Evolutionary conservation across 2,113 vertebrate species (phyloP).

Genomic region (Scophthalmus maximus): DNA sequence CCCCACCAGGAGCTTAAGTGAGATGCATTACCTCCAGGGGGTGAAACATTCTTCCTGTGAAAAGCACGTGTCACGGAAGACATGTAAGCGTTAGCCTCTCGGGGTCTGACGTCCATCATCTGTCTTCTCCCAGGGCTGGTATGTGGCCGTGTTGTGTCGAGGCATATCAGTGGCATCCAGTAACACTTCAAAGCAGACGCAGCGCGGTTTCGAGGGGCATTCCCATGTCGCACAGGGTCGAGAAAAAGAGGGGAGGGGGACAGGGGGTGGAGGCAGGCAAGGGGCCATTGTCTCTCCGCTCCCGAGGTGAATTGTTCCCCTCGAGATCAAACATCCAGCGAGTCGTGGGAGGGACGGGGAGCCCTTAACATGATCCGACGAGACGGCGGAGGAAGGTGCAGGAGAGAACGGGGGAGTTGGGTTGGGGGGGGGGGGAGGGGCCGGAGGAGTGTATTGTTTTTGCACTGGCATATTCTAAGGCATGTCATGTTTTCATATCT

Average conservation of each 20-base stretch:
- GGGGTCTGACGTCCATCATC: constrained; percentile 40
- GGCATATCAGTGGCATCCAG: constrained; percentile 64
- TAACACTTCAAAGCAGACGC: constrained; percentile 77
- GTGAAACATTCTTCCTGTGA: constrained; percentile 50
- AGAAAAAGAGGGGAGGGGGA: constrained; percentile 41
- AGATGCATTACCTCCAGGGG: constrained; percentile 42
- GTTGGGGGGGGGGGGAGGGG: constrained; percentile 50
- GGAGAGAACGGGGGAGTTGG: constrained; percentile 49
- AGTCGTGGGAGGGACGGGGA: constrained; percentile 51
- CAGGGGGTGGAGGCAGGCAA: constrained; percentile 44
- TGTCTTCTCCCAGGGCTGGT: constrained; percentile 54
- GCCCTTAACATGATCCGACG: constrained; percentile 57
- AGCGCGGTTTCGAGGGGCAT: constrained; percentile 61
- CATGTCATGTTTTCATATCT: constrained; percentile 81
- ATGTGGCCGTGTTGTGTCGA: constrained; percentile 59
- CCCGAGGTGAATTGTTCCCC: constrained; percentile 69
- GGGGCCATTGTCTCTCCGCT: constrained; percentile 63
- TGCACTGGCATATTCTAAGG: constrained; percentile 65
- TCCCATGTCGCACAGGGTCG: constrained; percentile 61
- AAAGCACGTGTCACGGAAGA: constrained; percentile 36
- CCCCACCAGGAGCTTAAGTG: constrained; percentile 36
- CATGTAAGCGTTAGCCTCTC: constrained; percentile 31
- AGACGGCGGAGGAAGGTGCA: constrained; percentile 38
- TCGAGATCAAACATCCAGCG: constrained; percentile 71
- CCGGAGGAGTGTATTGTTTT: constrained; percentile 71